Conservation (phyloP, 1,140 invertebrate species). For the Temnothorax curvispinosus region DNA sequence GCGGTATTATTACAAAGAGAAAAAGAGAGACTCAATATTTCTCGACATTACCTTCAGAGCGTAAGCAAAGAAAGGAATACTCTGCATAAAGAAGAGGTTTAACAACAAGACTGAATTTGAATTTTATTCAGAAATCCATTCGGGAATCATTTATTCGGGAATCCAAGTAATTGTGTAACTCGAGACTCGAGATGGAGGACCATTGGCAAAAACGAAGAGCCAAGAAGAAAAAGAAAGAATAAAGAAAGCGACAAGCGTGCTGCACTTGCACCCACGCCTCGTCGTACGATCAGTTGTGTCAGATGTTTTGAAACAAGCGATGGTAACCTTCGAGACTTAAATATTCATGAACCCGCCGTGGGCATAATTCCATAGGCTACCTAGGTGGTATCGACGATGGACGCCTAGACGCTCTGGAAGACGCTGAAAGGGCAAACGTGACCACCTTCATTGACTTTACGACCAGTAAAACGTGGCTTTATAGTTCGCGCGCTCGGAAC, state of each 20-base stretch:
- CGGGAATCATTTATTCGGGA: neutral
- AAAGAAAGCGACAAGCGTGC: neutral
- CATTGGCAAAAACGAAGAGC: constrained; percentile 7
- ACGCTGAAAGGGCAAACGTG: constrained; percentile 81
- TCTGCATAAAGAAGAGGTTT: constrained; percentile 6
- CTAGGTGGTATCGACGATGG: constrained; percentile 72
- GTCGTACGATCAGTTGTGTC: neutral
- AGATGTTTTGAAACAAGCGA: constrained; percentile 23
- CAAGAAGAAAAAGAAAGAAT: neutral
- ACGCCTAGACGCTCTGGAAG: constrained; percentile 75
- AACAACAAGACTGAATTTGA: neutral
- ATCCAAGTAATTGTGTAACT: constrained; percentile 4
- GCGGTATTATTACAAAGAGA: neutral
- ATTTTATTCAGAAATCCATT: constrained; percentile 27
- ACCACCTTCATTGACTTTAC: constrained; percentile 84
- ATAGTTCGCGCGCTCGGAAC: constrained; percentile 79
- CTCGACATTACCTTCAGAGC: neutral
- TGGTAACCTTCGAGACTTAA: constrained; percentile 54
- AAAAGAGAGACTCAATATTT: neutral
- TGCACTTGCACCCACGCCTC: constrained; percentile 30
- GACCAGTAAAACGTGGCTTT: constrained; percentile 82
- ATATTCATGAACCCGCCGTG: constrained; percentile 73
- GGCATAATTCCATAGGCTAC: constrained; percentile 69
- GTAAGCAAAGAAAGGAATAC: neutral
- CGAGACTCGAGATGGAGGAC: neutral